Evolutionary conservation across 2,797 vertebrate species (phyloP), one percentile per base, ranked within the genome.

Genomic region (Alauda arvensis): DNA sequence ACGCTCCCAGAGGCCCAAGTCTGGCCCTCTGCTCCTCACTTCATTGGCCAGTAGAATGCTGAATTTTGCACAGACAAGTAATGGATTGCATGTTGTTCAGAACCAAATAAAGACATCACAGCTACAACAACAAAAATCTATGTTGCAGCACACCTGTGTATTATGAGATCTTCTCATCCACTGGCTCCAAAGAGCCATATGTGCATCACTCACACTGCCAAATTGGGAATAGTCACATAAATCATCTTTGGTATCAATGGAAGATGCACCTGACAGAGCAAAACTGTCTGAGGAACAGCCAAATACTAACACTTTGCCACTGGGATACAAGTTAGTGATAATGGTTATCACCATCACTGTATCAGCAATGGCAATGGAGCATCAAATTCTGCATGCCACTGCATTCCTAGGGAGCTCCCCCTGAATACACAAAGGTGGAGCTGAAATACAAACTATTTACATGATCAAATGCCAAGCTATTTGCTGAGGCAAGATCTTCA

Each of bases 91-190:
- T 24, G 18, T 37, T 67, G 77, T 37, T 88, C 71, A 23, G 33
- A 79, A 78, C 8, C 70, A 93, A 91, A 88, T 62, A 63, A 26
- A 77, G 46, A 85, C 62, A 68, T 76, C 82, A 78, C 23, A 28
- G 63, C 46, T 83, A 71, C 34, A 71, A 68, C 37, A 55, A 61
- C 53, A 85, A 87, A 88, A 93, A 72, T 49, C 83, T 65, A 21
- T 3, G 31, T 56, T 92, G 90, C 61, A 88, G 82, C 43, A 29
- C 69, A 90, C 31, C 81, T 67, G 23, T n/a, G 33, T 39, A 81
- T 51, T 68, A 70, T 25, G 15, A 90, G 49, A 49, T 52, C 85
- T 49, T 53, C 72, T 79, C 59, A 76, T 87, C 42, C 40, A 45
- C n/a, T 70, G 57, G 37, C 15, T 92, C 89, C 80, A 51, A 70